A percentile compares a stretch with the other conserved stretches of the same genome.
Evolutionary conservation across 2,797 vertebrate species (phyloP).

Genomic region (Vultur gryphus): DNA sequence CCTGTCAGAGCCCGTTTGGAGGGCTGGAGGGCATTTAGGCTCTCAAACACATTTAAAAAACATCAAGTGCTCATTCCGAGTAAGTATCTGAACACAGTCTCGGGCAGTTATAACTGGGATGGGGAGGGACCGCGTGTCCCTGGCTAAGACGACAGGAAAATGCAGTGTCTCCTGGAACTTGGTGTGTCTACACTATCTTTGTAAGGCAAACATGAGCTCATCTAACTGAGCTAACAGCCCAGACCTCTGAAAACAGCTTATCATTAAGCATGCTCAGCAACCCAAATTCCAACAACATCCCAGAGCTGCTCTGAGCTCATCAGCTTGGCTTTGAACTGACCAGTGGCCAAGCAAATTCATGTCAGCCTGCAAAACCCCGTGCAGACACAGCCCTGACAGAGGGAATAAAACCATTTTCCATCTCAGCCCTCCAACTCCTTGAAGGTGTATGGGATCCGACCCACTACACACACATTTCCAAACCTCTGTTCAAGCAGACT

Average conservation of each 20-base stretch:
- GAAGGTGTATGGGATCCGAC: not conserved
- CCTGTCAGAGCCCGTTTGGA: not conserved
- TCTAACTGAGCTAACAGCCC: not conserved
- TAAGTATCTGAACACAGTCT: not conserved
- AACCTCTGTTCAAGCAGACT: not conserved
- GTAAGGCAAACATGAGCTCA: conserved; percentile 9
- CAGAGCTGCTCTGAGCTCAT: not conserved
- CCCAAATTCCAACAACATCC: not conserved
- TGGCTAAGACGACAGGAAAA: not conserved
- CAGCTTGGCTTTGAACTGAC: not conserved
- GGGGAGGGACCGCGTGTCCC: not conserved
- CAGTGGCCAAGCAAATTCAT: not conserved
- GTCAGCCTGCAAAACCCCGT: not conserved
- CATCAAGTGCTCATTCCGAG: not conserved
- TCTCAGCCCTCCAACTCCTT: not conserved
- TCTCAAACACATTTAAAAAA: not conserved
- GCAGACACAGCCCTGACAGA: not conserved
- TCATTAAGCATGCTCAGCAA: not conserved
- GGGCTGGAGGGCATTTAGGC: not conserved
- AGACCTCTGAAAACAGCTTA: not conserved
- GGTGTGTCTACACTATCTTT: not conserved
- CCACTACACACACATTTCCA: not conserved
- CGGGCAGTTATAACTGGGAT: not conserved
- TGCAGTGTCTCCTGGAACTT: not conserved
- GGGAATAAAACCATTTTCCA: not conserved